Evolutionary conservation across 2,888 invertebrate species (phyloP), one percentile per base, ranked within the genome.

Genomic region (Mythimna ferrago): DNA sequence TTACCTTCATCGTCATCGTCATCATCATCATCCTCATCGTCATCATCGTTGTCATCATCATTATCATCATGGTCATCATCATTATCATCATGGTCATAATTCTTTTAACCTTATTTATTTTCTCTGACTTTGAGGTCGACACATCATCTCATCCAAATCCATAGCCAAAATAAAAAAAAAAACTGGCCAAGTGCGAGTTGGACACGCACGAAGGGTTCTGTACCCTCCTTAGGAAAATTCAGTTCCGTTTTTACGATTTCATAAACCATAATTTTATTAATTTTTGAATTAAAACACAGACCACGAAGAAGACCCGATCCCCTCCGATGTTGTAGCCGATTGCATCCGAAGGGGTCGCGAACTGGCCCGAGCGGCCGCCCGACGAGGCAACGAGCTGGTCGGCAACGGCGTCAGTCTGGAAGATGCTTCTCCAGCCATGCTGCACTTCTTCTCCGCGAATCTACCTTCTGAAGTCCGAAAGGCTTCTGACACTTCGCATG

Each of bases 251-350:
- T 26, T 26, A 26, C 44, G 44, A 51, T 51, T 51, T 51, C 19
- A 51, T 51, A 6, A 44, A 44, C 44, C 11, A 5, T 3, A 48
- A 26, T 26, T 26, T 26, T 48, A 16, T 2, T 2, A 32, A 57
- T 56, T 21, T 19, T 6, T 32, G 56, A 61, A 53, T 63, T 70
- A 56, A 21, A 60, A 74, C n/a, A 64, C 73, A 73, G 68, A 80
- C 93, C 89, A 94, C 96, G 89, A 96, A 94, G 88, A 97, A 94
- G 92, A 92, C 96, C 88, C 95, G 86, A 87, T 97, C 92, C 87
- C 96, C 92, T 83, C 96, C 95, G 87, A 97, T 92, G 88, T 98
- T 96, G 97, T 95, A 10, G 86, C 90, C 9, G 96, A 96, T 73
- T 94, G 94, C 58, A 85, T 94, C 9, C 90, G 91, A 74, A 90